Base-by-base conservation (phyloP, 2,888 invertebrate species). In the Bombylius major region DNA sequence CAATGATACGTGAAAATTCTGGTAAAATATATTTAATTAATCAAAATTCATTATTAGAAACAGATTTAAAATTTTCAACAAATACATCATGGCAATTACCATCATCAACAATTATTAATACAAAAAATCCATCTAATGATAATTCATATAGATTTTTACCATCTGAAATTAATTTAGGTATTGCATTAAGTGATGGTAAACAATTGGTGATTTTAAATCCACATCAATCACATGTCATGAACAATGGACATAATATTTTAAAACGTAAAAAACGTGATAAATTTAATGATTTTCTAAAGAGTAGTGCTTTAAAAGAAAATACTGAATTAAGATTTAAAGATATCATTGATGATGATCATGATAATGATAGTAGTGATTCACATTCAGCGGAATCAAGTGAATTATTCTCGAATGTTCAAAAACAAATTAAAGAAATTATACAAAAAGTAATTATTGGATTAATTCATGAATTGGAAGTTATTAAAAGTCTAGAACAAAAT, bases 21-120 rank as follows among this genome's bases (percentile, higher is more conserved):
- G 64, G 65, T 7, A 69, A 67, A 8, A 76, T 76, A 60, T 76
- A 73, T 58, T 73, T 68, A 3, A 58, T 67, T 39, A 61, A 61
- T 11, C 53, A 52, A 4, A 67, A 65, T 53, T 62, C 63, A 11
- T 65, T 72, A 0, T 57, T 63, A 5, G 68, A 70, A 57, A 64
- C 65, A 50, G 64, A 66, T 53, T 62, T 69, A 59, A 66, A 66
- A 63, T 72, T 71, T 67, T 62, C 60, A 13, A 62, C 70, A 33
- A 54, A 56, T 14, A 57, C 53, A 47, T 52, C 62, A 46, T 65
- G 62, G 64, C 57, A 61, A 51, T 47, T 64, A 1, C 62, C 63
- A 8, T 1, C 3, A 23, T n/a, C n/a, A n/a, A n/a, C n/a, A n/a
- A n/a, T n/a, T n/a, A n/a, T 48, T 1, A 53, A 52, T 50, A 56